phyloP scores from a whole-genome alignment of 2,113 vertebrate species.

The Boulengeromyrus knoepffleri region DNA sequence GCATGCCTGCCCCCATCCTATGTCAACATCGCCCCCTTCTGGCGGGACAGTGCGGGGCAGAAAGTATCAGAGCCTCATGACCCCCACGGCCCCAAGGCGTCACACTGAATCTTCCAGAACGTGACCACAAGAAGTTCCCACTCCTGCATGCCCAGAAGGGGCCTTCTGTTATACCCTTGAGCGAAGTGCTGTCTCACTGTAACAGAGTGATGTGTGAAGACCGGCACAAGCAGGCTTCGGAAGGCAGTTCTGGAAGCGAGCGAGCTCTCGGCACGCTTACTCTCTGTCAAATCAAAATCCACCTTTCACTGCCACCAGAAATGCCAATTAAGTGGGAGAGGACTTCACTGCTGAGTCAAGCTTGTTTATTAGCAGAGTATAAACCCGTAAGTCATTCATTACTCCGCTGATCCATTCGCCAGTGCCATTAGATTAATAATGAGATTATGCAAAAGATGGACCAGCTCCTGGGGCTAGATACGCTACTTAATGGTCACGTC shows the following conservation, averaged over 20 bases:
- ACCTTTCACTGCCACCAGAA: background rate
- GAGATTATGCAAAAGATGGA: background rate
- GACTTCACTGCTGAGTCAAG: slow-evolving; percentile 1
- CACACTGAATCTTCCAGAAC: background rate
- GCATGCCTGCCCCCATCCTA: background rate
- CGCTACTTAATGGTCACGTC: background rate
- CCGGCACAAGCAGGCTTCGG: background rate
- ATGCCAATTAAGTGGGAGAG: background rate
- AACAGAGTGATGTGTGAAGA: background rate
- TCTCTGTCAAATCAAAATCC: background rate
- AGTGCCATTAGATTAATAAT: slow-evolving; percentile 6
- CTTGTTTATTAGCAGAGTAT: slow-evolving; percentile 7
- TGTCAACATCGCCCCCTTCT: background rate
- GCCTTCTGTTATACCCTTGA: background rate
- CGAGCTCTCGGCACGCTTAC: background rate
- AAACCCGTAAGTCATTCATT: background rate
- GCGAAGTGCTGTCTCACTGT: background rate
- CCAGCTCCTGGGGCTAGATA: background rate
- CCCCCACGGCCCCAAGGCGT: background rate
- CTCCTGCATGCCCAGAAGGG: background rate
- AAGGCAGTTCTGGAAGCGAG: background rate
- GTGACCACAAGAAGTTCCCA: background rate
- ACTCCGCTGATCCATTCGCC: background rate
- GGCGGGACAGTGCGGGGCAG: background rate
- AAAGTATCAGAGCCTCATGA: background rate